Evolutionary conservation across 1,140 invertebrate genomes (phyloP), one percentile per base, ranked within the genome.

Genomic region (Drosophila tani): DNA sequence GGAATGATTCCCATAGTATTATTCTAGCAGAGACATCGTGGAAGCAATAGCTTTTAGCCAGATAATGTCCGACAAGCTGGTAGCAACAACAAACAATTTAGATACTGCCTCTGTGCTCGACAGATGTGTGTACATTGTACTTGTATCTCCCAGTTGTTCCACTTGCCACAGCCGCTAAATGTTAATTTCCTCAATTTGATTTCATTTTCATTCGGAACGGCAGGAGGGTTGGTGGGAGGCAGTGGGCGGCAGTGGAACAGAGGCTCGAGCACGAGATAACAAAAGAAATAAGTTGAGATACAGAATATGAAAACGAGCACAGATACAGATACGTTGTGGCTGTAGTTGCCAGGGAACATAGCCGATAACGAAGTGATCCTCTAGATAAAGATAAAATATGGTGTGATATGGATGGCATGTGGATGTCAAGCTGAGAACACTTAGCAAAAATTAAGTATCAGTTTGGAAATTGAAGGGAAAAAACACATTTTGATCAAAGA

Each of bases 181-280:
- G 85, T 76, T 82, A 75, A 90, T 88, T 88, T 88, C 85, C 85
- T 88, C 85, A 88, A 88, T 88, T 88, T 85, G 60, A 75, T 66
- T 75, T 84, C 50, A 64, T 81, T 83, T 70, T 69, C 76, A 81
- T 67, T 75, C 57, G 58, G 80, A 57, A 59, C 66, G 57, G 56
- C 53, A 35, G 19, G 45, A n/a, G 29, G 43, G 24, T 19, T 51
- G 32, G 17, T 14, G 27, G 57, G 21, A 19, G 43, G 45, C 19
- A 14, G 47, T 11, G 46, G 63, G 41, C 40, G 70, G 24, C n/a
- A 32, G 35, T 57, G 43, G 9, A 51, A 35, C 11, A 24, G 45
- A 49, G 69, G 69, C 45, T 73, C 15, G 14, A 59, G 15, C 63
- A 45, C 17, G 49, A 56, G 60, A 69, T 51, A 70, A 75, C 51